Percentiles rank a stretch among this genome's conserved stretches.
Evolutionary conservation across 1,140 invertebrate genomes (phyloP).

Genomic region (Acyrthosiphon pisum): DNA sequence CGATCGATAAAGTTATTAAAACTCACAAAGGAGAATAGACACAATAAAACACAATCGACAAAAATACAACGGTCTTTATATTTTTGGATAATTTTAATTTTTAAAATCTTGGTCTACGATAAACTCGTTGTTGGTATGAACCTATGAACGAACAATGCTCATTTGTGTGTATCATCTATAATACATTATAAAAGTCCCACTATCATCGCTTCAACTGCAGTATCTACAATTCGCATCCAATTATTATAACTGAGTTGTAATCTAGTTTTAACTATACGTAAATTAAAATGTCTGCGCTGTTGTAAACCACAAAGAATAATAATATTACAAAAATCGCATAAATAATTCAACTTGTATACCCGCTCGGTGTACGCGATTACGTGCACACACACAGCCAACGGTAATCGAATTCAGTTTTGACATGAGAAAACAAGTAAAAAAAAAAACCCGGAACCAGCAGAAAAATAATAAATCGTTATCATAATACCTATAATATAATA

Average conservation of each 20-base stretch:
- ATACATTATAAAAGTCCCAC: background rate
- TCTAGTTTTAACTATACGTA: background rate
- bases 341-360: background rate
- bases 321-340: background rate
- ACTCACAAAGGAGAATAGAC: background rate
- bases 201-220: background rate
- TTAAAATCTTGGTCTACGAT: background rate
- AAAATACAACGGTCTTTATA: background rate
- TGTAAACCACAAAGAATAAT: background rate
- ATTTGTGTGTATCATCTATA: background rate
- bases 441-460: background rate
- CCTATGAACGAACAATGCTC: background rate
- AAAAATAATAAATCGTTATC: background rate
- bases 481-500: background rate
- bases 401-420: background rate
- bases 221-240: background rate
- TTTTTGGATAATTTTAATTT: background rate
- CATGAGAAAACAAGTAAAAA: background rate
- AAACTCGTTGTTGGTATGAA: background rate
- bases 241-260: background rate
- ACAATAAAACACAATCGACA: background rate
- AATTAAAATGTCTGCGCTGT: background rate
- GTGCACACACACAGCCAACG: background rate
- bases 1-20: background rate
- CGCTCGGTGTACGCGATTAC: background rate